Base-by-base conservation (phyloP, 2,797 vertebrate genomes). In the Garrulus glandarius region DNA sequence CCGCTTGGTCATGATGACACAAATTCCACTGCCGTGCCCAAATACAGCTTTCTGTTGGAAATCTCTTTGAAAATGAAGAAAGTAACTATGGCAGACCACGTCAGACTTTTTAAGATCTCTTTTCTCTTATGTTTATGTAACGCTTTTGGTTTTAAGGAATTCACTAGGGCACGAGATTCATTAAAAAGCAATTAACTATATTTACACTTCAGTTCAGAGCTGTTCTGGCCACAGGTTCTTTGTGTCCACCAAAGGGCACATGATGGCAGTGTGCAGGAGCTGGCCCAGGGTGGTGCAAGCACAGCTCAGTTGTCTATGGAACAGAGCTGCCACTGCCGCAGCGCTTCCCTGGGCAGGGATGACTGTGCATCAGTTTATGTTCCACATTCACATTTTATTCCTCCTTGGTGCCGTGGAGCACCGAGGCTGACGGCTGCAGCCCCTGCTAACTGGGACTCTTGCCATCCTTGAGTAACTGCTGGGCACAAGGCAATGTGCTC, bases 1-100 rank as follows among this genome's bases (percentile, higher is more conserved):
- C 97, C 94, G 90, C 97, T 92, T 97, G 97, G 97, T 97, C 96
- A 91, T 49, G 94, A 98, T 97, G 94, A 94, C 96, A 96, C 95
- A 97, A 94, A 98, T 98, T 98, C 97, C 91, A 69, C 95, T 96
- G 95, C 95, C 75, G 9, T 98, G 89, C 84, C 95, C 96, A 96
- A 97, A 96, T 88, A 96, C 80, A 29, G 69, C 94, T 95, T 97
- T 56, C 92, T 91, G 67, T 88, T 97, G 91, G 91, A 92, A 96
- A 94, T 53, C 36, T 60, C 89, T 95, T 79, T 69, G 72, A 56
- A 96, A 96, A 80, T 88, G 34, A 76, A 60, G 81, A 85, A 26
- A 30, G 77, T 81, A 60, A 19, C 92, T 79, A n/a, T 16, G 24
- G 71, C 82, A 86, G 75, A 49, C 72, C 61, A 24, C 43, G 16